Base-by-base conservation (phyloP, 2,797 vertebrate genomes). In the Antennarius maculatus region DNA sequence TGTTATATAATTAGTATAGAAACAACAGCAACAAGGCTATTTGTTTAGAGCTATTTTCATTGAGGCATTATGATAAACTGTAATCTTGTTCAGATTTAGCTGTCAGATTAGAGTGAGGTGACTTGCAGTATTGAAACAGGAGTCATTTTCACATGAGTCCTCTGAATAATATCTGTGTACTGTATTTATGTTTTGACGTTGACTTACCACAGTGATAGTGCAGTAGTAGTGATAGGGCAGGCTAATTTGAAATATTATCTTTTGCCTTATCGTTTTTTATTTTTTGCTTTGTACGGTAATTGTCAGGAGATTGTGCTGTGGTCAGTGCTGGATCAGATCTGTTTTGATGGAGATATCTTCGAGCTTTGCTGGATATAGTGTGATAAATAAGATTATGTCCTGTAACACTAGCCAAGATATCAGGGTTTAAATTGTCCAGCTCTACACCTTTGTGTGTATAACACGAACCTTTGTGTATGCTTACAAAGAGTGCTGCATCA, bases 261-360 rank as follows among this genome's bases (percentile, higher is more conserved):
- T 45, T 16, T 55, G 50, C 72, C 51, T 49, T 59, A 52, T 69
- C 52, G 64, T 57, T 58, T 50, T 61, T 81, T 9, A 39, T 9
- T 9, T 39, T 39, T 37, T 46, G 29, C 70, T 56, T 41, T 18
- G 12, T 45, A 51, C n/a, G n/a, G 46, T 56, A 68, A 57, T 69
- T 77, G 73, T 84, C 73, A 63, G 62, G 23, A 55, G 54, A 34
- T 34, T 61, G 64, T 57, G 56, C 45, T 29, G 2, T 71, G 76
- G 71, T 64, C 62, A 46, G 50, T 69, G 47, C 67, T 58, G 61
- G 83, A 82, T 73, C 68, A 65, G 65, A 78, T 78, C 61, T 61
- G 63, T 58, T 76, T 48, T 69, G 77, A 79, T 70, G 58, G 69
- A 63, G 75, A 83, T 84, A 68, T 71, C 61, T 74, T 37, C 64